A percentile compares a stretch with the other conserved stretches of the same genome.
Conservation (phyloP, 2,888 invertebrate species). For the Yponomeuta cagnagella region DNA sequence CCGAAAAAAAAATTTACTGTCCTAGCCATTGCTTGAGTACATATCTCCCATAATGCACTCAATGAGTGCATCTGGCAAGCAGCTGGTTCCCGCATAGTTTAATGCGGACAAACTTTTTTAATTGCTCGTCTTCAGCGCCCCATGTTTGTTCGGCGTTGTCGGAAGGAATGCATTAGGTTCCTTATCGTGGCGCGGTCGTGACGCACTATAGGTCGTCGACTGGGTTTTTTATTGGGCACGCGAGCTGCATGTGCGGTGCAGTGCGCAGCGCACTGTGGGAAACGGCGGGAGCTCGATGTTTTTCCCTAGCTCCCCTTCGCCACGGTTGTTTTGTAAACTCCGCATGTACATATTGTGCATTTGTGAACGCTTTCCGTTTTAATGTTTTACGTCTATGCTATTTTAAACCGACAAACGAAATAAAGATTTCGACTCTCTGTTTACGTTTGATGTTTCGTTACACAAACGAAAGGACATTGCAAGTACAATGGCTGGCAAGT, state of each 20-base stretch:
- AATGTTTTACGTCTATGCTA: constrained; percentile 12
- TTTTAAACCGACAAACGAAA: constrained; percentile 8
- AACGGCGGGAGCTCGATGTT: constrained; percentile 41
- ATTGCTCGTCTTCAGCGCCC: constrained; percentile 69
- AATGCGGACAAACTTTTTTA: constrained; percentile 64
- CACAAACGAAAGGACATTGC: neutral
- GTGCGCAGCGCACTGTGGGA: constrained; percentile 50
- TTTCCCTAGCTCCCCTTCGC: constrained; percentile 18
- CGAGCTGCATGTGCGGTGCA: constrained; percentile 44
- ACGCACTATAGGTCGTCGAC: constrained; percentile 67
- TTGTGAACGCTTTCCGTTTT: constrained; percentile 8
- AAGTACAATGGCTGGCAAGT: neutral
- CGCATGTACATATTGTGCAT: constrained; percentile 8
- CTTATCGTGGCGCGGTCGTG: constrained; percentile 26
- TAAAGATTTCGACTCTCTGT: neutral
- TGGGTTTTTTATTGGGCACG: constrained; percentile 56
- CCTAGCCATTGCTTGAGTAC: neutral
- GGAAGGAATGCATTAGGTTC: constrained; percentile 24
- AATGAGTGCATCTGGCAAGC: constrained; percentile 61
- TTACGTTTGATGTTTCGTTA: neutral
- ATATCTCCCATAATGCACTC: constrained; percentile 35
- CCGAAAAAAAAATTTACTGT: neutral
- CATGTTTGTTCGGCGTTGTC: constrained; percentile 33
- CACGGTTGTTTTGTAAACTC: constrained; percentile 12
- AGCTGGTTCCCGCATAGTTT: constrained; percentile 58